Conservation (phyloP, 2,113 vertebrate species). For the Laticauda laticaudata region DNA sequence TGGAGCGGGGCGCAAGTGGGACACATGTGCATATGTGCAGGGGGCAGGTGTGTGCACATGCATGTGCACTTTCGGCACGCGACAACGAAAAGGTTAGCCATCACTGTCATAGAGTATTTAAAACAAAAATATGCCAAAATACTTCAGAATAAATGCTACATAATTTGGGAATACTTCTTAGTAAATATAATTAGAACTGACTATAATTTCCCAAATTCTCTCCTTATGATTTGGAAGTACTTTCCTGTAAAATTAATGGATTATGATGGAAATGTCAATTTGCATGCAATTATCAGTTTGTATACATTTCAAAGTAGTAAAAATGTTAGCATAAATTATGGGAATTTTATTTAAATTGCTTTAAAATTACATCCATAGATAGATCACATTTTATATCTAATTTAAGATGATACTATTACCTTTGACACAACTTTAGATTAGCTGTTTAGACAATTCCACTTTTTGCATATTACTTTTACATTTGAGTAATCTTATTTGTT, state of each 20-base stretch:
- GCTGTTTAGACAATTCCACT: not conserved
- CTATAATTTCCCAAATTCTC: not conserved
- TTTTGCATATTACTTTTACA: not conserved
- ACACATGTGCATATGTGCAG: too few relatives aligned
- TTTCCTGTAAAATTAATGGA: not conserved
- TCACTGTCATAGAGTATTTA: not conserved
- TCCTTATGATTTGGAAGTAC: not conserved
- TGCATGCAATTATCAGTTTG: not conserved
- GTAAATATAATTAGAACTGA: not conserved
- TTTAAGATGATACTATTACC: not conserved
- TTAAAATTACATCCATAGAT: not conserved
- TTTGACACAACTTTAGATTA: not conserved
- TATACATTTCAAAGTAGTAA: not conserved
- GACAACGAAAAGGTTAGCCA: too few relatives aligned
- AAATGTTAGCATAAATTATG: not conserved
- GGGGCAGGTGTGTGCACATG: too few relatives aligned
- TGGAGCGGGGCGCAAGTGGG: too few relatives aligned
- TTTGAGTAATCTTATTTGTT: not conserved
- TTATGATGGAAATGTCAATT: not conserved
- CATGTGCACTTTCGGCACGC: too few relatives aligned
- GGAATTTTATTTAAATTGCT: not conserved
- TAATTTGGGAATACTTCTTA: not conserved
- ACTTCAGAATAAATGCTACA: not conserved
- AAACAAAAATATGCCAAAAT: not conserved
- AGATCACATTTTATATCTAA: not conserved